A percentile compares a stretch with the other conserved stretches of the same genome.
Conservation (phyloP, 2,113 vertebrate species). For the Cairina moschata region DNA sequence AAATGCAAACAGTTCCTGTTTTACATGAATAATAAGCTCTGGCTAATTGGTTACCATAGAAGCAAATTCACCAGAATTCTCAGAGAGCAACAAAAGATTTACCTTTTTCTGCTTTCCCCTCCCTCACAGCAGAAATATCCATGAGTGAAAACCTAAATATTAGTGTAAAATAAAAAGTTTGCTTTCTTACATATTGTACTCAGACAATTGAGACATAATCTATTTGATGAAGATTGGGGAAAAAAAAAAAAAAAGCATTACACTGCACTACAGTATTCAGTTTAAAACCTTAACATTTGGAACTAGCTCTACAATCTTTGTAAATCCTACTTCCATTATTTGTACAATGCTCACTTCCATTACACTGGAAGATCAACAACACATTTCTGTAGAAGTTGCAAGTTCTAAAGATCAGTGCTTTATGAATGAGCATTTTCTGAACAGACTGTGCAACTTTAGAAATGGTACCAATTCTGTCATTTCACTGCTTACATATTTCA, state of each 20-base stretch:
- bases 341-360: not conserved
- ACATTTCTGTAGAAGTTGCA: not conserved
- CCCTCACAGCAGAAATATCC: not conserved
- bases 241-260: not conserved
- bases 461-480: not conserved
- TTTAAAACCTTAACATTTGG: not conserved
- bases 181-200: not conserved
- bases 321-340: not conserved
- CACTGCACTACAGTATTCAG: not conserved
- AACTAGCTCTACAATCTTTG: not conserved
- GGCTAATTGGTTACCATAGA: constrained; percentile 79
- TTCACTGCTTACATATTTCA: not conserved
- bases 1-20: constrained; percentile 58
- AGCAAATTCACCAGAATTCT: constrained; percentile 67
- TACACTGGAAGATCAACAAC: not conserved
- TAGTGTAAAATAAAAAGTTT: not conserved
- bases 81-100: constrained; percentile 28
- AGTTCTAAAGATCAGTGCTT: not conserved
- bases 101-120: not conserved
- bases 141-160: not conserved
- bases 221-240: not conserved
- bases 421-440: not conserved
- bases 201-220: not conserved
- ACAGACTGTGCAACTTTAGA: not conserved
- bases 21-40: constrained; percentile 60